Base-by-base conservation (phyloP, 53 echinoderm and acorn worm species). In the Stichopus horrens region DNA sequence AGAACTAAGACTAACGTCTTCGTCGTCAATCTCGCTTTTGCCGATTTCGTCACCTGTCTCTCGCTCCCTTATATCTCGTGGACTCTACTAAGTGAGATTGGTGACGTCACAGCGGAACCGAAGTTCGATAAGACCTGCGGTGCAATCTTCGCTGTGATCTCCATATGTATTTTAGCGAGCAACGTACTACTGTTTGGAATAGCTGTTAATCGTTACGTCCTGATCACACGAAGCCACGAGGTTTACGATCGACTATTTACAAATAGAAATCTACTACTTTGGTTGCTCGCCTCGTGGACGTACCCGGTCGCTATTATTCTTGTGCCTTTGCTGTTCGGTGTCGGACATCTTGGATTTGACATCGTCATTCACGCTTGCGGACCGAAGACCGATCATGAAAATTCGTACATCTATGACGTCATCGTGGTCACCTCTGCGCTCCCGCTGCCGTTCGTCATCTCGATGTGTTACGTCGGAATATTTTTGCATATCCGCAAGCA, bases 331-430 rank as follows among this genome's bases (percentile, higher is more conserved):
- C 79, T 79, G 18, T 79, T 79, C 18, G 79, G 19, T 53, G 79
- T 79, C 4, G 79, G 79, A 6, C 79, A 52, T 53, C 53, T 79
- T 79, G 81, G 81, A 58, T 81, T 81, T 7, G 81, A 81, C n/a
- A 56, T 58, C 21, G 57, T 14, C 21, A 81, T 81, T 19, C 58
- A 81, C 57, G 80, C 80, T n/a, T 80, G 80, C 7, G 80, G 80
- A 80, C 20, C n/a, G 10, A 55, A 21, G 9, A 5, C 56, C 2
- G 80, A 80, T 53, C 56, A 55, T 7, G 19, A n/a, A 8, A 19
- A n/a, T 20, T 58, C 80, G 13, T 56, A 80, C 7, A 18, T 80
- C 1, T 80, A 80, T 80, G 80, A 80, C 18, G n/a, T 54, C 52
- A 80, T 80, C 21, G 80, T 80, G 6, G 57, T 80, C 1, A 22